Base-by-base conservation (phyloP, 2,888 invertebrate genomes). In the Trypoxylon attenuatum region DNA sequence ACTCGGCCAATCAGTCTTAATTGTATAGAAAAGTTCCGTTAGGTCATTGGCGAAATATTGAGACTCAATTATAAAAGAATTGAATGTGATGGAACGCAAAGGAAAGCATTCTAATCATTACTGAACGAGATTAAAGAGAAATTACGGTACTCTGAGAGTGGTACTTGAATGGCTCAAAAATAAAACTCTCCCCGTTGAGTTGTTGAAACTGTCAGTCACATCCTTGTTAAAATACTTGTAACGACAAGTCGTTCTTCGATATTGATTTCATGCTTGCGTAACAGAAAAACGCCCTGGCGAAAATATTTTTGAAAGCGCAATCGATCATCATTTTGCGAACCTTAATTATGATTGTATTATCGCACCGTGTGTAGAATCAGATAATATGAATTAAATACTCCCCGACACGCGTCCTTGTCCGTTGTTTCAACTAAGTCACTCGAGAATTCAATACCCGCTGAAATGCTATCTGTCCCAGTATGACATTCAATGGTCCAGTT, bases 301-400 rank as follows among this genome's bases (percentile, higher is more conserved):
- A 33, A 54, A 54, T 49, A 39, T 49, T 66, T 57, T 22, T 38
- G 27, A 39, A 16, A 59, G 59, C 39, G 54, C 60, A 22, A 51
- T 67, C 47, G 47, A 59, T 68, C 27, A 50, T 54, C 39, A 68
- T 54, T 68, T 59, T 45, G 42, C 46, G 59, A 68, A 25, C 41
- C 50, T 41, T 18, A 21, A 22, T 43, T 43, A 21, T 21, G 16
- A 51, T 38, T 49, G 45, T 54, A 67, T 67, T 59, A 53, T 54
- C 54, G 67, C 50, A 8, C 41, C 47, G 10, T 66, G 47, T 55
- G 56, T 66, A 68, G 56, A 66, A 56, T 66, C 45, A 23, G 68
- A 67, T 65, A 56, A 66, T 55, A 56, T 60, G 52, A 52, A 52
- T 66, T 55, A 16, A 59, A 65, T 46, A 51, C 47, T 52, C 58